Percentiles rank a stretch among this genome's conserved stretches.
phyloP scores from a whole-genome alignment of 2,113 vertebrate species.

The Paraplagusia blochii region DNA sequence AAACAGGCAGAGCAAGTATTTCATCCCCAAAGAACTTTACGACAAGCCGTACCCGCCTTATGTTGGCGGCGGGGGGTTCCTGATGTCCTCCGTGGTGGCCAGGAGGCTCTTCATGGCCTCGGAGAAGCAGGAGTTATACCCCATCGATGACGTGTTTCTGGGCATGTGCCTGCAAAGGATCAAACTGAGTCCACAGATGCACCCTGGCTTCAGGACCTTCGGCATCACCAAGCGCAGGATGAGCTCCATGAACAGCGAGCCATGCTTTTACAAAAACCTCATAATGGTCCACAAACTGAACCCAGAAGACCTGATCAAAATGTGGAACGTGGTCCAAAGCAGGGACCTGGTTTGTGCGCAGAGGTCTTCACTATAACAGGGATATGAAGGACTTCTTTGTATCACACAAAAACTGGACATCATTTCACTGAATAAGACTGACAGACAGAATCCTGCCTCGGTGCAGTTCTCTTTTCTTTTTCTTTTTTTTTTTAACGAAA shows the following conservation, averaged over 20 bases:
- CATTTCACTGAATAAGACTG: too few relatives aligned
- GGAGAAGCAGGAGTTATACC: slow-evolving; percentile 76
- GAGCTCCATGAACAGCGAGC: slow-evolving; percentile 78
- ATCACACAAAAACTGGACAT: too few relatives aligned
- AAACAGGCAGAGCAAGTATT: slow-evolving; percentile 82
- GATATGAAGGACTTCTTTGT: not conserved
- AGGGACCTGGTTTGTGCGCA: slow-evolving; percentile 69
- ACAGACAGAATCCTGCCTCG: too few relatives aligned
- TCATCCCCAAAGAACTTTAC: slow-evolving; percentile 77
- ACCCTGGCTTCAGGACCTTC: slow-evolving; percentile 78
- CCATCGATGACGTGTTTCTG: slow-evolving; percentile 87
- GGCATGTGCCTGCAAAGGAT: slow-evolving; percentile 81
- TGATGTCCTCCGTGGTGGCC: slow-evolving; percentile 74
- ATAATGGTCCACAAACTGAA: slow-evolving; percentile 83
- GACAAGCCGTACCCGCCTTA: slow-evolving; percentile 78
- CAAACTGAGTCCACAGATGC: slow-evolving; percentile 69
- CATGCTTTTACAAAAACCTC: slow-evolving; percentile 81
- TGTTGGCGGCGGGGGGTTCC: slow-evolving; percentile 80
- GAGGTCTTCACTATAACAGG: slow-evolving; percentile 25
- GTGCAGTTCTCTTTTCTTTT: not conserved
- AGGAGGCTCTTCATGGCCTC: slow-evolving; percentile 64
- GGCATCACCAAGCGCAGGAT: slow-evolving; percentile 69
- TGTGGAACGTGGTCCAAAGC: slow-evolving; percentile 78
- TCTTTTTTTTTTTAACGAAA: slow-evolving; percentile 20
- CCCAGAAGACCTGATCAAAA: slow-evolving; percentile 74